Evolutionary conservation across 2,797 vertebrate genomes (phyloP).

Genomic region (Chromis chromis): DNA sequence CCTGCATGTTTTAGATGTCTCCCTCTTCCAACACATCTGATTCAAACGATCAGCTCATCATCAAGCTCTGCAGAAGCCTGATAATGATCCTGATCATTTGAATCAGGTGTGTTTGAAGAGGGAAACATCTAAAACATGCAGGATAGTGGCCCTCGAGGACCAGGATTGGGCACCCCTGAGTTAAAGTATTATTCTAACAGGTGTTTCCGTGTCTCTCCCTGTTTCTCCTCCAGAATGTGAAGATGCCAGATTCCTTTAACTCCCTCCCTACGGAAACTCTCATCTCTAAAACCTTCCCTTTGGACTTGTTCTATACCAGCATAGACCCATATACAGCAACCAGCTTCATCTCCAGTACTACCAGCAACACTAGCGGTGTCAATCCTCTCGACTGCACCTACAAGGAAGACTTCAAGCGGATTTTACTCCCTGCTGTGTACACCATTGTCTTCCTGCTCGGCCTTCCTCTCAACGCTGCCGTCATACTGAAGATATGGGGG

Average conservation of each 20-base stretch:
- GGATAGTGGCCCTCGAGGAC: too few species aligned
- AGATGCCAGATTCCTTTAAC: constrained; percentile 55
- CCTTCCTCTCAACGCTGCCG: constrained; percentile 88
- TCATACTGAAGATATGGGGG: constrained; percentile 91
- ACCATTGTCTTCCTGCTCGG: constrained; percentile 88
- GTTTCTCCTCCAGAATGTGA: constrained; percentile 70
- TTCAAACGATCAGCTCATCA: too few species aligned
- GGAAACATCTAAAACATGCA: too few species aligned
- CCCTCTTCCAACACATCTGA: too few species aligned
- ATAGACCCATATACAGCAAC: constrained; percentile 16
- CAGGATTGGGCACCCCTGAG: too few species aligned
- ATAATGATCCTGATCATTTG: too few species aligned
- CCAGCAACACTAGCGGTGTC: neutral
- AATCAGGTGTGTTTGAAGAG: too few species aligned
- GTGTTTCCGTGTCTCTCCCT: neutral
- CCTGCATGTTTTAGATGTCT: too few species aligned
- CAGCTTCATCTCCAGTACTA: neutral
- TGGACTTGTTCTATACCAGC: constrained; percentile 31
- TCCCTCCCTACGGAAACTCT: constrained; percentile 49
- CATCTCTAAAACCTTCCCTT: constrained; percentile 22
- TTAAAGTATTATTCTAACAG: neutral
- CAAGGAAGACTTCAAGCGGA: constrained; percentile 92
- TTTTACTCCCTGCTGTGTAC: constrained; percentile 92
- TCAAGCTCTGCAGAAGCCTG: too few species aligned
- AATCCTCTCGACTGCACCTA: constrained; percentile 87